Percentiles rank a stretch among this genome's conserved stretches.
Evolutionary conservation across 2,113 vertebrate species (phyloP).

Genomic region (Brachionichthys hirsutus): DNA sequence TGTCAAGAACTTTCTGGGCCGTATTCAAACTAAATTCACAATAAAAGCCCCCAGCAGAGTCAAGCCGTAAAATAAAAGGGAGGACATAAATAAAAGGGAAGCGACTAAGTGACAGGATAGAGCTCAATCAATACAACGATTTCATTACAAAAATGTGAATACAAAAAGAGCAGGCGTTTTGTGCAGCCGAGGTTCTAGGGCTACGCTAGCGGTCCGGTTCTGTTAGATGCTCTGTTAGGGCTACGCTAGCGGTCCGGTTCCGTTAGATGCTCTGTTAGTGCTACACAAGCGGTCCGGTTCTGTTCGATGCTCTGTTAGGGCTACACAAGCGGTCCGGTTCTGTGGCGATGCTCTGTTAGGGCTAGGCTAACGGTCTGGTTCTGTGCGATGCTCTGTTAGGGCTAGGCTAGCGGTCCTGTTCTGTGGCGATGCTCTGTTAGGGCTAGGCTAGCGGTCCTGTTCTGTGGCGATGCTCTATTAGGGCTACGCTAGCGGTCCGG

Average conservation of each 20-base stretch:
- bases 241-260: conserved; percentile 50
- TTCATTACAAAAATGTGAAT: no score
- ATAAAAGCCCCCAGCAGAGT: no score
- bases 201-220: no score
- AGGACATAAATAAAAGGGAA: conserved; percentile 70
- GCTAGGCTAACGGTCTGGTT: no score
- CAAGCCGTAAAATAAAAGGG: no score
- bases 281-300: no score
- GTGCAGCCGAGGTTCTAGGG: no score
- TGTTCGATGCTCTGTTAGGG: conserved; percentile 56
- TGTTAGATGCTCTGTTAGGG: conserved; percentile 56
- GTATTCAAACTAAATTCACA: conserved; percentile 26
- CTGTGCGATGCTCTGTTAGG: conserved; percentile 54
- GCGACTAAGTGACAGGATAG: conserved; percentile 50
- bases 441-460: no score
- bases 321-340: conserved; percentile 50
- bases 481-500: conserved; percentile 55
- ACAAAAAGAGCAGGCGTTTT: no score
- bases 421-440: no score
- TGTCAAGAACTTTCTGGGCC: conserved; percentile 17
- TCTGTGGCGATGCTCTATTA: conserved; percentile 51
- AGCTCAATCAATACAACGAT: no score
- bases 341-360: no score
- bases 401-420: conserved; percentile 53
- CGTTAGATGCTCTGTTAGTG: conserved; percentile 54